A percentile compares a stretch with the other conserved stretches of the same genome.
Conservation (phyloP, 64 coral and sea anemone species). For the Actinia equina region DNA sequence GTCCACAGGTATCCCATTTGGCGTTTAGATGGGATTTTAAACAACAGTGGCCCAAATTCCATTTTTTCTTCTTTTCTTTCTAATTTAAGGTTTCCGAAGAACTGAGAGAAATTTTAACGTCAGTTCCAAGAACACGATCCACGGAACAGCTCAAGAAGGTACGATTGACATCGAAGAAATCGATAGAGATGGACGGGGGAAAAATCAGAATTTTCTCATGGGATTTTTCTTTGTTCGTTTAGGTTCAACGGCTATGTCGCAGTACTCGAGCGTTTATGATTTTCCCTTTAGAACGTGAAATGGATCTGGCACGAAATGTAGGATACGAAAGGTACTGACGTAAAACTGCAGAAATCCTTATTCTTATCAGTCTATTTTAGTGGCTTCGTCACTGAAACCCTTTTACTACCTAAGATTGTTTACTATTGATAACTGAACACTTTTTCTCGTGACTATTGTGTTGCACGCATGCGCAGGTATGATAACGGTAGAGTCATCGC, state of each 20-base stretch:
- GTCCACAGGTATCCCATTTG: too few relatives aligned
- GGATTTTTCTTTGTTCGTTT: not conserved
- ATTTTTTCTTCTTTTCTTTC: too few relatives aligned
- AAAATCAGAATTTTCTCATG: not conserved
- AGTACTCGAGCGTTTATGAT: constrained; percentile 83
- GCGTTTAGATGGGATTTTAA: too few relatives aligned
- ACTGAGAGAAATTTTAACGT: constrained; percentile 66
- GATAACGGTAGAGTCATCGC: constrained; percentile 75
- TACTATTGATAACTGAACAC: too few relatives aligned
- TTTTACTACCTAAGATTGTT: too few relatives aligned
- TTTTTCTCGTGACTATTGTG: not conserved
- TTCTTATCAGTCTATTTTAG: not conserved
- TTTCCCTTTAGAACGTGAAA: constrained; percentile 72
- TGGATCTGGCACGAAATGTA: constrained; percentile 68
- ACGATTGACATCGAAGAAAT: not conserved
- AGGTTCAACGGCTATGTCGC: constrained; percentile 77
- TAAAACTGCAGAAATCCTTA: not conserved
- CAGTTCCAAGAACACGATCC: constrained; percentile 43
- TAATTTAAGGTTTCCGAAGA: constrained; percentile 60
- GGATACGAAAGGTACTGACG: constrained; percentile 69
- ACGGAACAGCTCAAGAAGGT: constrained; percentile 74
- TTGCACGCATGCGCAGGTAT: constrained; percentile 53
- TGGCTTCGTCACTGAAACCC: too few relatives aligned
- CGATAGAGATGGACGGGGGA: not conserved
- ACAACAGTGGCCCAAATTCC: too few relatives aligned